Evolutionary conservation across 2,797 vertebrate genomes (phyloP).

Genomic region (Silurus lanzhouensis): DNA sequence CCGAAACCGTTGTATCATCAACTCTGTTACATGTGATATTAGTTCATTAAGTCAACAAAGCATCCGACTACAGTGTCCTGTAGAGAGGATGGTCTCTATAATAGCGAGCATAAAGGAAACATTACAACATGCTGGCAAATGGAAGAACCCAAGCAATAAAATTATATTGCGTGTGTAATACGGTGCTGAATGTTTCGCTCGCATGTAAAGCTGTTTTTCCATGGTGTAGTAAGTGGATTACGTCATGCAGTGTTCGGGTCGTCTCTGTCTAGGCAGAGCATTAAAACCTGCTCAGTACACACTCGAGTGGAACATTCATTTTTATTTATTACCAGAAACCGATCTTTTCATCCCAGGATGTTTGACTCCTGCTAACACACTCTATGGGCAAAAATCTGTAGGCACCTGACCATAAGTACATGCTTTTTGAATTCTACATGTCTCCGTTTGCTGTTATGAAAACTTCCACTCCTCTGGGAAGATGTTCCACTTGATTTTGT

Average conservation of each 20-base stretch:
- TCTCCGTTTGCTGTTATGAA: no score
- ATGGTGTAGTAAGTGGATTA: background rate
- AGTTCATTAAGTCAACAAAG: background rate
- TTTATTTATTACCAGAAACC: background rate
- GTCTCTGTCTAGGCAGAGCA: background rate
- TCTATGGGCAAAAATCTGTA: no score
- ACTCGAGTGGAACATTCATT: background rate
- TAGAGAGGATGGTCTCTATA: background rate
- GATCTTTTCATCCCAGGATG: background rate
- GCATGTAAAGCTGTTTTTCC: background rate
- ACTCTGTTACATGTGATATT: constrained; percentile 12
- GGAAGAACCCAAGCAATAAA: background rate
- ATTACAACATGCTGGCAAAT: background rate
- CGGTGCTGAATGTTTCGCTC: background rate
- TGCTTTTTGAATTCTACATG: no score
- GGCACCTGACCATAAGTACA: no score
- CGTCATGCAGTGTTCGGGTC: background rate
- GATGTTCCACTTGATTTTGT: no score
- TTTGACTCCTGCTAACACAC: background rate
- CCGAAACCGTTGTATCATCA: background rate
- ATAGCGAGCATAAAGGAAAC: background rate
- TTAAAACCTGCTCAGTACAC: background rate
- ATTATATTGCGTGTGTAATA: background rate
- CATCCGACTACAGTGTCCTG: background rate
- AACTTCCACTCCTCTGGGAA: no score